Percentiles rank a stretch among this genome's conserved stretches.
Conservation (phyloP, 2,888 invertebrate genomes). For the Andrena haemorrhoa region DNA sequence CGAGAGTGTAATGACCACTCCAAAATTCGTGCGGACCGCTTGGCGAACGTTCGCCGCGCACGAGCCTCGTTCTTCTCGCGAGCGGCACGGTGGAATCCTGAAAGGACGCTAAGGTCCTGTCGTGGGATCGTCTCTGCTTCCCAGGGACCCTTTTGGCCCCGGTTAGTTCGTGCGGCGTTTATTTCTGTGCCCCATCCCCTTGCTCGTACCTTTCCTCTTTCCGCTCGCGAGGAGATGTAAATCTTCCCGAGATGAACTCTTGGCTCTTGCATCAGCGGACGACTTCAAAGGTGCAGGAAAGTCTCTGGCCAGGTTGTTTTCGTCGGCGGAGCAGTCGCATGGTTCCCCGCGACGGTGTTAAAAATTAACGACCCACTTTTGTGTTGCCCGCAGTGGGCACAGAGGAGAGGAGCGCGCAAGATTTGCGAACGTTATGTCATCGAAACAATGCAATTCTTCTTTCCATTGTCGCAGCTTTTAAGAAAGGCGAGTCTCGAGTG, state of each 20-base stretch:
- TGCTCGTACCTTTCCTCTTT: slow-evolving; percentile 43
- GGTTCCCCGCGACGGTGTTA: slow-evolving; percentile 8
- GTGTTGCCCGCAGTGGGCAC: neutral
- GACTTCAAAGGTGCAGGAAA: slow-evolving; percentile 58
- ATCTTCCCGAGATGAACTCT: slow-evolving; percentile 64
- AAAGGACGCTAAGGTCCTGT: slow-evolving; percentile 59
- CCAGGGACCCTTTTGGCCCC: slow-evolving; percentile 65
- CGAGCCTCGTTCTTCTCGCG: slow-evolving; percentile 67
- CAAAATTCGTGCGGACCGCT: neutral
- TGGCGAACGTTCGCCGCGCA: neutral
- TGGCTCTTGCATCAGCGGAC: slow-evolving; percentile 55
- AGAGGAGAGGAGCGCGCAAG: neutral
- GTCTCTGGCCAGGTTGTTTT: slow-evolving; percentile 33
- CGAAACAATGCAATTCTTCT: neutral
- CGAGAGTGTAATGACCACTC: neutral
- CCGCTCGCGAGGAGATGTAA: slow-evolving; percentile 58
- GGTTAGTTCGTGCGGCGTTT: slow-evolving; percentile 60
- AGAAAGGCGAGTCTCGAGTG: neutral
- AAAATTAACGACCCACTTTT: slow-evolving; percentile 49
- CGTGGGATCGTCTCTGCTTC: slow-evolving; percentile 66
- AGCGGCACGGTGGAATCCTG: slow-evolving; percentile 32
- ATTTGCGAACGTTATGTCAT: slow-evolving; percentile 1
- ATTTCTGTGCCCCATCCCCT: slow-evolving; percentile 46
- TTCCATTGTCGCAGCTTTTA: neutral
- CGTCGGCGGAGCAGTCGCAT: slow-evolving; percentile 25